Evolutionary conservation across 2,888 invertebrate genomes (phyloP), one percentile per base, ranked within the genome.

Genomic region (Leucania comma): DNA sequence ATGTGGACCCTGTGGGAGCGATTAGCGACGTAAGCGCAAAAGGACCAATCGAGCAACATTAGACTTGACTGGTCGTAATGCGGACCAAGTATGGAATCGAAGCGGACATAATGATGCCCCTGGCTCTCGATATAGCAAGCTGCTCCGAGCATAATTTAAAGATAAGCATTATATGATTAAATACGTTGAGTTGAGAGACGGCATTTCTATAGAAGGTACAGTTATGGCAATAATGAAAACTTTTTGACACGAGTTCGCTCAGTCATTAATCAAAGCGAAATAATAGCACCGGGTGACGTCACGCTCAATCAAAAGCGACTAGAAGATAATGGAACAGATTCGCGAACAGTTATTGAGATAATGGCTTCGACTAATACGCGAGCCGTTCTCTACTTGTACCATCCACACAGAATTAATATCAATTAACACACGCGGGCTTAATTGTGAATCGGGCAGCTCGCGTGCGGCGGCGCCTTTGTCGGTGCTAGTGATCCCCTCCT

Each of bases 391-490:
- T 72, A 75, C 92, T 94, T 94, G 89, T 87, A 89, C 94, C 95
- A 93, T 87, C 90, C 92, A 89, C 87, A 89, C 89, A 89, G 93
- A 93, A 95, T 96, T 96, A 95, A 95, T 95, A 94, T 93, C 95
- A 96, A 95, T 96, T 96, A 95, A 94, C 95, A 94, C 95, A 95
- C 95, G 93, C 95, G 92, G 94, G 92, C 94, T 94, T 95, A 95
- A 95, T 95, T 94, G 95, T 94, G 95, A 93, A 93, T 94, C 94
- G 93, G 93, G 93, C 90, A 90, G 91, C 90, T 94, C 95, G 95
- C 95, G 95, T 95, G 95, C 94, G 94, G 95, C 95, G 95, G 94
- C 88, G 83, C 85, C 95, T 96, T 96, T 96, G 96, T 94, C 94
- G 95, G 95, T 90, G 80, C 84, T 85, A 90, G 87, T 88, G 90